Base-by-base conservation (phyloP, 2,797 vertebrate species). In the Heliangelus exortis region DNA sequence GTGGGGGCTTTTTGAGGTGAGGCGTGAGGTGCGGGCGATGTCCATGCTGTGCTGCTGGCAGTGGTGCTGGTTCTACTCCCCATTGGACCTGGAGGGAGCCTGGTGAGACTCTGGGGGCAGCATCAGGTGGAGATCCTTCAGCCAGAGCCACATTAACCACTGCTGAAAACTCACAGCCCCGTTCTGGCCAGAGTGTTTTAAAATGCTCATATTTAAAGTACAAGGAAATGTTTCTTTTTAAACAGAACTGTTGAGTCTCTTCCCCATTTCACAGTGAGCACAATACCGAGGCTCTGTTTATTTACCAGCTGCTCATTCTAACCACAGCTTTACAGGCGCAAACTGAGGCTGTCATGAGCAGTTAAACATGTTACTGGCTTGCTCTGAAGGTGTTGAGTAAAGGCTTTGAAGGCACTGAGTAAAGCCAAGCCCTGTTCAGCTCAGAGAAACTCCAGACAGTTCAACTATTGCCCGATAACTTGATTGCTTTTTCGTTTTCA, bases 171-270 rank as follows among this genome's bases (percentile, higher is more conserved):
- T 57, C 2, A 1, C 48, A 73, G 76, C 33, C 51, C 53, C 55
- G 34, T 36, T 57, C 65, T 5, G 7, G 78, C 31, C 1, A 0
- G 26, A 8, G 41, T 19, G 31, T 55, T 90, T 90, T 51, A 63
- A 76, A 90, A 67, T 3, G 9, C 31, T 88, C 8, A 2, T 53
- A 34, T 84, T 84, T 86, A 89, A 71, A 53, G 45, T 68, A 87
- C 77, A 58, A 87, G 89, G 95, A 97, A 94, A 96, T 61, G 66
- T 47, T 96, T 88, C 80, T 74, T 55, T 91, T 95, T 43, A 86
- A 92, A 96, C 85, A 97, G 93, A 96, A 96, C 89, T 95, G 58
- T 69, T 61, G 74, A 87, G 87, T 83, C 80, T 96, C 93, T 96
- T 97, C 96, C 92, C 83, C 93, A 96, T 97, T 97, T 94, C 63